Evolutionary conservation across 2,113 vertebrate species (phyloP).

Genomic region (Sorex fumeus): DNA sequence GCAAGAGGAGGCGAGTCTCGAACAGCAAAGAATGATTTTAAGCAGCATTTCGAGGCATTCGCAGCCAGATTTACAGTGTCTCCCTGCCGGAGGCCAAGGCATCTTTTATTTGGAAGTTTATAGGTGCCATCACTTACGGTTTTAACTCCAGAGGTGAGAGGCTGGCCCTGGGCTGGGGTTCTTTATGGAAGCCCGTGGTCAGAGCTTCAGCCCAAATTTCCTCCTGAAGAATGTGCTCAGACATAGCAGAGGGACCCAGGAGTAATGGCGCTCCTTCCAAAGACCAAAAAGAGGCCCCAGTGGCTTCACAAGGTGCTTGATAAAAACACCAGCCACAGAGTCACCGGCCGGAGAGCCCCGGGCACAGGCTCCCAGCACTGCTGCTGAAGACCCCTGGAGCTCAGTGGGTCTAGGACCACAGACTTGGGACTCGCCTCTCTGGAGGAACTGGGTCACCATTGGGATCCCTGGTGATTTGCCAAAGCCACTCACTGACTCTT

Average conservation of each 20-base stretch:
- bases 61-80: constrained; percentile 81
- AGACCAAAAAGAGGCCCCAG: neutral
- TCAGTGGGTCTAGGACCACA: neutral
- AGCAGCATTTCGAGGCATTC: constrained; percentile 74
- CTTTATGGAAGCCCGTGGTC: constrained; percentile 56
- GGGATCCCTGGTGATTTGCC: neutral
- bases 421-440: neutral
- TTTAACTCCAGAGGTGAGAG: constrained; percentile 66
- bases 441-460: neutral
- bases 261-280: neutral
- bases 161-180: constrained; percentile 61
- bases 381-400: neutral
- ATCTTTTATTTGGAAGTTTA: constrained; percentile 82
- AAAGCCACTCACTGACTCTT: neutral
- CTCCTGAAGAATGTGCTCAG: neutral
- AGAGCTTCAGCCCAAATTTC: neutral
- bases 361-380: neutral
- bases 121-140: constrained; percentile 67
- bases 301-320: neutral
- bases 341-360: neutral
- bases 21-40: constrained; percentile 87
- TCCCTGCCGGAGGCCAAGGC: constrained; percentile 67
- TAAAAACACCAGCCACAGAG: neutral
- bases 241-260: neutral
- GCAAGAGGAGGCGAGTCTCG: constrained; percentile 68